These are phyloP conservation scores for Schrankia costaestrigalis DNA, from an alignment of 2,888 invertebrate genomes.

Conservation along the genomic window DNA sequence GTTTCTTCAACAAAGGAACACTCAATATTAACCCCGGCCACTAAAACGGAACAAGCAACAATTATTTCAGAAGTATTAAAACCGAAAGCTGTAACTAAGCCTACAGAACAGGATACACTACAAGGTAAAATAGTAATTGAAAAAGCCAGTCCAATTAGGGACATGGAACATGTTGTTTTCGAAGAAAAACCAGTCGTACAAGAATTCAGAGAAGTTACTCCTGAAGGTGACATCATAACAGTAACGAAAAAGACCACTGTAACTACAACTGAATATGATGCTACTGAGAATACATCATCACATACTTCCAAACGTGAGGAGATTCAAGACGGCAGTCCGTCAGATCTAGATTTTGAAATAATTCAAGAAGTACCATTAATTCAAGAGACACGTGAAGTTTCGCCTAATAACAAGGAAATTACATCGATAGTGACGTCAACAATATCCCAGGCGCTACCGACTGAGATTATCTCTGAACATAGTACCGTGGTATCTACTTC, in stretches of 20 bases:
- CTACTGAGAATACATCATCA: slow-evolving; percentile 19
- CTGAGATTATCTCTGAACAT: slow-evolving; percentile 50
- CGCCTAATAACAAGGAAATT: slow-evolving; percentile 44
- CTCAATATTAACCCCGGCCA: no score
- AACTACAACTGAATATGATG: slow-evolving; percentile 44
- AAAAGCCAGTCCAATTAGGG: slow-evolving; percentile 20
- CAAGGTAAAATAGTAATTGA: slow-evolving; percentile 11
- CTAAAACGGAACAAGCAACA: neutral
- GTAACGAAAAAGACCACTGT: slow-evolving; percentile 46
- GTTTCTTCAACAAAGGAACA: no score
- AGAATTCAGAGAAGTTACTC: slow-evolving; percentile 39
- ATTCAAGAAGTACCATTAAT: slow-evolving; percentile 21
- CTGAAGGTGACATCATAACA: slow-evolving; percentile 45
- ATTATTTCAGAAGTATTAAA: neutral
- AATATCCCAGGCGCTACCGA: slow-evolving; percentile 47
- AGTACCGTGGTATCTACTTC: slow-evolving; percentile 53
- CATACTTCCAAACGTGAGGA: slow-evolving; percentile 9
- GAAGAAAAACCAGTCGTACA: slow-evolving; percentile 39
- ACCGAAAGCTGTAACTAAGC: neutral
- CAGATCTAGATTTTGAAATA: slow-evolving; percentile 8
- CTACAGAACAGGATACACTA: slow-evolving; percentile 6
- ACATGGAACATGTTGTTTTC: slow-evolving; percentile 31
- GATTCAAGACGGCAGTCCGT: neutral
- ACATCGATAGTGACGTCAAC: slow-evolving; percentile 47
- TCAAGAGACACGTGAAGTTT: slow-evolving; percentile 34